Percentiles rank a stretch among this genome's conserved stretches.
Evolutionary conservation across 2,888 invertebrate species (phyloP).

Genomic region (Exephanes ischioxanthus): DNA sequence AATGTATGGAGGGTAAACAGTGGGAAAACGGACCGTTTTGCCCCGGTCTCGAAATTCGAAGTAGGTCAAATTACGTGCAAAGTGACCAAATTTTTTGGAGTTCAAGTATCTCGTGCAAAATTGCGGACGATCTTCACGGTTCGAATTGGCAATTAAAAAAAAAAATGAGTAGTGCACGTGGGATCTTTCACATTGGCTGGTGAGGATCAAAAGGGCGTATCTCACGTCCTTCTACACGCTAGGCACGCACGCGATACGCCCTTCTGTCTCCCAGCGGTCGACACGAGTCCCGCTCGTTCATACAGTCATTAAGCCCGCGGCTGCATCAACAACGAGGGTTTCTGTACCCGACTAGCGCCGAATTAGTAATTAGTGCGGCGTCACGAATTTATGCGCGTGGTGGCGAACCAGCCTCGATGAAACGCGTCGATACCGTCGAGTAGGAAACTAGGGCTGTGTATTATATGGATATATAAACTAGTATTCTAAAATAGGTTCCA

Average conservation of each 20-base stretch:
- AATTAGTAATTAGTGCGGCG: constrained; percentile 15
- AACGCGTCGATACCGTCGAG: not conserved
- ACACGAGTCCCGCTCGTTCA: not conserved
- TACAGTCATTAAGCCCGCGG: not conserved
- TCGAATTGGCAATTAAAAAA: not conserved
- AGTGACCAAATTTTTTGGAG: not conserved
- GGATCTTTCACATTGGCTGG: not conserved
- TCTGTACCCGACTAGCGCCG: not conserved
- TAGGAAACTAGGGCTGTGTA: not conserved
- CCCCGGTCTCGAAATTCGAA: not conserved
- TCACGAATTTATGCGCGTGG: not conserved
- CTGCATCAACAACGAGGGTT: not conserved
- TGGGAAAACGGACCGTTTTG: no score
- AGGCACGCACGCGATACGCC: not conserved
- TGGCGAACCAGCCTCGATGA: constrained; percentile 1
- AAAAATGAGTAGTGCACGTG: not conserved
- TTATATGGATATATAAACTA: not conserved
- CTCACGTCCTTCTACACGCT: not conserved
- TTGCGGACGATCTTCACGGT: not conserved
- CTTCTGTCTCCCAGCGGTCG: not conserved
- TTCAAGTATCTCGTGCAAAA: not conserved
- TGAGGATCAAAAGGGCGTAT: not conserved
- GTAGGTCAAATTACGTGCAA: not conserved
- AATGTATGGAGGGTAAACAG: not conserved
- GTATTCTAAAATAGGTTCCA: not conserved